Base-by-base conservation (phyloP, 2,888 invertebrate species). In the Glyphotaelius pellucidus region DNA sequence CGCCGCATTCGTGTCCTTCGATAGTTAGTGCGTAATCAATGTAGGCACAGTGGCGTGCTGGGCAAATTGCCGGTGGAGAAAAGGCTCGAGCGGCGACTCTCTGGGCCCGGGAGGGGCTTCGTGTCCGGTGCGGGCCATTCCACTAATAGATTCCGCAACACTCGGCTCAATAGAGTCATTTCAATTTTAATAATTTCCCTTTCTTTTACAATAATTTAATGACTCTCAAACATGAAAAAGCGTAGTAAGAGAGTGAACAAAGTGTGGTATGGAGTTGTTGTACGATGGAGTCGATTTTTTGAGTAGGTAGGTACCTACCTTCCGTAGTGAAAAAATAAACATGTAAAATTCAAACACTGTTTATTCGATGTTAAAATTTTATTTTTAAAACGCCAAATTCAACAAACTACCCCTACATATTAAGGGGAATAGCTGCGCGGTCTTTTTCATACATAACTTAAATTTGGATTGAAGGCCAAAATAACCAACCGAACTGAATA, bases 141-240 rank as follows among this genome's bases (percentile, higher is more conserved):
- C 88, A 89, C 91, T 93, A 93, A 93, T 93, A 93, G 93, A 93
- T 91, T 93, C 90, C 90, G 90, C 92, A 90, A 93, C 92, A 93
- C 93, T 91, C 90, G 86, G 32, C 87, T 81, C 90, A 89, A 93
- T 93, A 90, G 91, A 91, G 93, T 90, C 92, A 92, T 93, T 93
- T 92, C 92, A 93, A 93, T 93, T 92, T 93, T 93, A 92, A 93
- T 92, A 90, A 83, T 83, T 83, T 80, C 90, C 88, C 88, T 91
- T 90, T 81, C 90, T 35, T 79, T 89, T 32, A 79, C 38, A 79
- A 67, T 86, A 89, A 79, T 79, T 79, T 89, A 89, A 89, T 79
- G 88, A 32, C 14, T 38, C 19, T 14, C 31, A 79, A 79, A 79
- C 88, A 89, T 80, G 88, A n/a, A 86, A 47, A 86, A 86, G 35